Evolutionary conservation across 1,140 invertebrate genomes (phyloP).

Genomic region (Pachyrhynchus sulphureomaculatus): DNA sequence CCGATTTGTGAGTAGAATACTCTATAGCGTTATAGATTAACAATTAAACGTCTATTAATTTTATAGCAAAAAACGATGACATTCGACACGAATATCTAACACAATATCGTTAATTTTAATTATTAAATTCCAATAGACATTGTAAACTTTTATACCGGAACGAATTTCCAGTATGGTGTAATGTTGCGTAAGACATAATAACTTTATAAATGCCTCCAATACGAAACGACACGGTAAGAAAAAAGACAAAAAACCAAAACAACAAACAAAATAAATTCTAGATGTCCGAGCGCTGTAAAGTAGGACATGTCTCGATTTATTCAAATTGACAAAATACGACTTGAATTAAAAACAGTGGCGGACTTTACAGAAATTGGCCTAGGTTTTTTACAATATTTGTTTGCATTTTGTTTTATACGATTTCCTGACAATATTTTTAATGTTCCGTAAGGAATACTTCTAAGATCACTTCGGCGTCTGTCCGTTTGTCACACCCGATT

Average conservation of each 20-base stretch:
- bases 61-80: too few relatives aligned
- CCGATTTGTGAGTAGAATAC: too few relatives aligned
- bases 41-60: too few relatives aligned
- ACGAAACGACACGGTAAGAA: conserved; percentile 11
- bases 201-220: conserved; percentile 24
- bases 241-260: conserved; percentile 25
- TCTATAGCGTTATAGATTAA: too few relatives aligned
- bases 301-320: conserved; percentile 51
- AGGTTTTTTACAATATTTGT: too few relatives aligned
- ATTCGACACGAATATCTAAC: too few relatives aligned
- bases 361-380: background rate
- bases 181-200: conserved; percentile 29
- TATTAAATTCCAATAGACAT: conserved; percentile 19
- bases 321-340: conserved; percentile 47
- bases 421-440: too few relatives aligned
- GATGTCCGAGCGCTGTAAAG: conserved; percentile 43
- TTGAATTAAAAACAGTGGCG: conserved; percentile 21
- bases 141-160: conserved; percentile 15
- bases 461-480: too few relatives aligned
- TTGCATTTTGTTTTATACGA: background rate
- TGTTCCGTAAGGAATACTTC: too few relatives aligned
- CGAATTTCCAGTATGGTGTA: conserved; percentile 24
- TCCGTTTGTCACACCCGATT: too few relatives aligned
- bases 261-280: conserved; percentile 42
- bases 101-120: too few relatives aligned